Percentiles rank a stretch among this genome's conserved stretches.
phyloP scores from a whole-genome alignment of 1,140 invertebrate species.

The Nixonia krombeini region DNA sequence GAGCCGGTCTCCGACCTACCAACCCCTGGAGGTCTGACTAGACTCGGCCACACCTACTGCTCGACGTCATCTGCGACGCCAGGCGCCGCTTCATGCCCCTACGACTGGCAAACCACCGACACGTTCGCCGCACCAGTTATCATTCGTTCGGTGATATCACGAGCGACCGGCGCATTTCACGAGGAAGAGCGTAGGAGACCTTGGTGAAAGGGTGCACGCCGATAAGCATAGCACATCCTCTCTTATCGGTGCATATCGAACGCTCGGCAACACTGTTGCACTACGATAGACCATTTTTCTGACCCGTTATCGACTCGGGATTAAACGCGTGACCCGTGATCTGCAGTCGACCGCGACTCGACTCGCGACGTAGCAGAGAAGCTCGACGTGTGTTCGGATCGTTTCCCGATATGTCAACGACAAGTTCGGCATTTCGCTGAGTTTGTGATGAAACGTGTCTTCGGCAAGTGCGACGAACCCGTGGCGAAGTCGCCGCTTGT shows the following conservation, averaged over 20 bases:
- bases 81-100: slow-evolving; percentile 38
- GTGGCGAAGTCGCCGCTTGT: no score
- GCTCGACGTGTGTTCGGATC: not conserved
- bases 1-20: slow-evolving; percentile 29
- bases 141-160: slow-evolving; percentile 59
- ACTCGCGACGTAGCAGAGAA: slow-evolving; percentile 21
- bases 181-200: not conserved
- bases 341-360: slow-evolving; percentile 9
- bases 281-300: slow-evolving; percentile 29
- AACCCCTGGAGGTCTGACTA: slow-evolving; percentile 53
- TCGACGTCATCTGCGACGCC: slow-evolving; percentile 53
- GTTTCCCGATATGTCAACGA: no score
- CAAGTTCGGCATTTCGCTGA: no score
- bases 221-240: slow-evolving; percentile 13
- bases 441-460: no score
- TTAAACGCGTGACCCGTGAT: slow-evolving; percentile 12
- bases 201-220: not conserved
- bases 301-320: slow-evolving; percentile 21
- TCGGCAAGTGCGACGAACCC: no score
- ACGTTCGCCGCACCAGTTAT: slow-evolving; percentile 54
- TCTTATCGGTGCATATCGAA: slow-evolving; percentile 12
- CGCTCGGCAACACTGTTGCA: slow-evolving; percentile 25
- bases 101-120: slow-evolving; percentile 33
- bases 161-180: slow-evolving; percentile 17
- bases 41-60: slow-evolving; percentile 45